Evolutionary conservation across 2,113 vertebrate species (phyloP).

Genomic region (Leucopternis melanops): DNA sequence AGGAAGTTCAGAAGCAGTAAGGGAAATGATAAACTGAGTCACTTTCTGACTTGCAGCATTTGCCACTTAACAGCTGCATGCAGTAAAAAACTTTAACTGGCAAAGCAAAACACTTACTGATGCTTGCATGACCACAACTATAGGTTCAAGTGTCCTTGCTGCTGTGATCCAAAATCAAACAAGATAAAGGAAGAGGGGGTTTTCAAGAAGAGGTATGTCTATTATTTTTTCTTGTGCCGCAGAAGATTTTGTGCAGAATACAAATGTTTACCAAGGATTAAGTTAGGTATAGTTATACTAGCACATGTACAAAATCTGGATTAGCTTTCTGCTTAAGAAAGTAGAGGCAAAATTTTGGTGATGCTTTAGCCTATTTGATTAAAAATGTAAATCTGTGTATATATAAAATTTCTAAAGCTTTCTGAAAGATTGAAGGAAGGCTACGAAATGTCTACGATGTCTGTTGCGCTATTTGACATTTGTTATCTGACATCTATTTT

Average conservation of each 20-base stretch:
- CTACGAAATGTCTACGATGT: background rate
- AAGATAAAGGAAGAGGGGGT: background rate
- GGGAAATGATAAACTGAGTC: background rate
- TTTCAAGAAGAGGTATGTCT: constrained; percentile 22
- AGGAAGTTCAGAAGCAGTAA: background rate
- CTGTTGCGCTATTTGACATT: background rate
- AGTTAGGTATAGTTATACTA: background rate
- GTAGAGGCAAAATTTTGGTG: background rate
- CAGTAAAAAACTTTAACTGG: background rate
- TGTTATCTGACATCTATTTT: background rate
- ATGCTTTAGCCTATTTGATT: background rate
- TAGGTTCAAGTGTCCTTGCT: background rate
- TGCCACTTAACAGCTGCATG: background rate
- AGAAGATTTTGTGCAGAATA: background rate
- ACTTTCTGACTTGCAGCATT: background rate
- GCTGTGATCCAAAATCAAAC: background rate
- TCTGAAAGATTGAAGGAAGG: background rate
- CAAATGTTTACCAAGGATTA: background rate
- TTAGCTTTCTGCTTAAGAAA: background rate
- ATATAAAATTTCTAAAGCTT: background rate
- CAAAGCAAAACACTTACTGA: background rate
- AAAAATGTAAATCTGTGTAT: background rate
- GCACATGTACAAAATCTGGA: background rate
- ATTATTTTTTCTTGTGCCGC: background rate
- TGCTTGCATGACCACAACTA: background rate